phyloP scores from a whole-genome alignment of 2,888 invertebrate species.

The Agrilus biguttatus region DNA sequence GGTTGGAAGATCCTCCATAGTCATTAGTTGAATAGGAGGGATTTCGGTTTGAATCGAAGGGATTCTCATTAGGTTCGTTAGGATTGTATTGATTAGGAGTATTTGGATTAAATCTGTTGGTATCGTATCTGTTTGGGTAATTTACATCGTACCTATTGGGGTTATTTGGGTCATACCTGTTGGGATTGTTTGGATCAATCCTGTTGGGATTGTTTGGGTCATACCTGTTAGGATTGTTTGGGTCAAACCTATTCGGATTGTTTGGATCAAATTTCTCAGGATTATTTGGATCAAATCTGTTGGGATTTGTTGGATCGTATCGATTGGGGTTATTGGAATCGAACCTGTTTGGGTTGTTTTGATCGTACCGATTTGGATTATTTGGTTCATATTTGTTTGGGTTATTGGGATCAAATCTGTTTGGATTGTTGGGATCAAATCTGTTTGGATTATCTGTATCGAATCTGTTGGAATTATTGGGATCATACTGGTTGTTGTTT shows the following conservation, averaged over 20 bases:
- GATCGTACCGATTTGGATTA: slow-evolving; percentile 1
- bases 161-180: background rate
- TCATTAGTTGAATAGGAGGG: slow-evolving; percentile 2
- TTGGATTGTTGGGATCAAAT: background rate
- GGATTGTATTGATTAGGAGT: slow-evolving; percentile 1
- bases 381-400: slow-evolving; percentile 3
- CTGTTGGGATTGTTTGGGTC: background rate
- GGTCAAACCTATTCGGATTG: background rate
- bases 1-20: background rate
- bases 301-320: slow-evolving; percentile 1
- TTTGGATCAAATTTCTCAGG: background rate
- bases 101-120: slow-evolving; percentile 6
- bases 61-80: slow-evolving; percentile 8
- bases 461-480: slow-evolving; percentile 10
- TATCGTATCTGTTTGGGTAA: slow-evolving; percentile 9
- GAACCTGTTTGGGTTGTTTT: slow-evolving; percentile 1
- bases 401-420: slow-evolving; percentile 5
- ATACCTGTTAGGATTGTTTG: background rate
- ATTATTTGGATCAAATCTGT: background rate
- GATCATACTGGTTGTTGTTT: too few species aligned
- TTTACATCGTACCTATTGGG: slow-evolving; percentile 3
- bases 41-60: slow-evolving; percentile 1
- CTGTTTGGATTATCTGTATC: background rate
- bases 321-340: slow-evolving; percentile 3
- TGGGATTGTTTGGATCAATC: background rate